Conservation (phyloP, 2,888 invertebrate genomes). For the Hydriomena furcata region DNA sequence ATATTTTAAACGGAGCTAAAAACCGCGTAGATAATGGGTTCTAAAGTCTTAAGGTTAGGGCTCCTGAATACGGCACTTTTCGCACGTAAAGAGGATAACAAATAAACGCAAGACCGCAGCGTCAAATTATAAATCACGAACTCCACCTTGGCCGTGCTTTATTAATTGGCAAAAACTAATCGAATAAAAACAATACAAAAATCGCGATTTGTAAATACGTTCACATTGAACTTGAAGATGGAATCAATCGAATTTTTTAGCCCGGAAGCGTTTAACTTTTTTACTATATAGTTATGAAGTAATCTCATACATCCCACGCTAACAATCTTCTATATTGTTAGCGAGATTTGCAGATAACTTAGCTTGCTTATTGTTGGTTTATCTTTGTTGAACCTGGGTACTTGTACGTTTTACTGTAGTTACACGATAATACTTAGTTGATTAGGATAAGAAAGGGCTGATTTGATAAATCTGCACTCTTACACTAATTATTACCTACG, state of each 20-base stretch:
- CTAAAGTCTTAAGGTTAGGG: too few relatives aligned
- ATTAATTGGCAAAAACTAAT: constrained; percentile 21
- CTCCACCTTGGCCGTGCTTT: constrained; percentile 22
- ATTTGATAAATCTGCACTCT: not conserved
- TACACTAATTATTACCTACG: too few relatives aligned
- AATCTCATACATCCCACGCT: constrained; percentile 25
- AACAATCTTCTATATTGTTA: constrained; percentile 29
- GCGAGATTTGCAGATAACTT: constrained; percentile 9
- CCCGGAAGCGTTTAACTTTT: constrained; percentile 46
- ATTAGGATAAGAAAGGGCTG: not conserved
- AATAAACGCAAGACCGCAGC: not conserved
- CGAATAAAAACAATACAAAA: constrained; percentile 23
- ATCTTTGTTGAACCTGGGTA: constrained; percentile 5
- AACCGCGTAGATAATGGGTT: too few relatives aligned
- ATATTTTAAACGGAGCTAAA: too few relatives aligned
- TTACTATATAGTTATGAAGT: constrained; percentile 28
- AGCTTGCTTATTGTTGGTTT: constrained; percentile 15
- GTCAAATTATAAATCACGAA: not conserved
- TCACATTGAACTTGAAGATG: constrained; percentile 48
- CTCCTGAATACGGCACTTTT: too few relatives aligned
- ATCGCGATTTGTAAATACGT: constrained; percentile 8
- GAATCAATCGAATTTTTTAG: constrained; percentile 47
- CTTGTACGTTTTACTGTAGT: not conserved
- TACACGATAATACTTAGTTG: not conserved
- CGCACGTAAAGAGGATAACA: not conserved